phyloP scores from a whole-genome alignment of 2,113 vertebrate genomes.

The Danionella cerebrum region DNA sequence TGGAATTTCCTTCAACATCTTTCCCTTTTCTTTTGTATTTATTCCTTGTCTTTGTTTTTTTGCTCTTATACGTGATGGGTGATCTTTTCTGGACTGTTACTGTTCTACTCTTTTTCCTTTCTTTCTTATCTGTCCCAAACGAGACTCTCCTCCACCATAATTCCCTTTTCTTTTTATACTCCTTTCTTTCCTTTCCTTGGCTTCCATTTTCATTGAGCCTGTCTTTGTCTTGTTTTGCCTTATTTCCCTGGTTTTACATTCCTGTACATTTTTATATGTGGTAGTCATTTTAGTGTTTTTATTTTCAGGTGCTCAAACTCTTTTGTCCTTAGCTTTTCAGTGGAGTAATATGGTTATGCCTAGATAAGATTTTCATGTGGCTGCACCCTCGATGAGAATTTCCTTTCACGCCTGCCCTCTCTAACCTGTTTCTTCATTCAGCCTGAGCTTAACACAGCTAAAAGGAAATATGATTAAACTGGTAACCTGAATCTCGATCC shows the following conservation, averaged over 20 bases:
- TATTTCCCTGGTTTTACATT: not conserved
- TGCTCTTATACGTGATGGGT: too few species aligned
- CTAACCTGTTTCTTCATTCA: constrained; percentile 50
- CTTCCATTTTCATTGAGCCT: not conserved
- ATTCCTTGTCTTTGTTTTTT: too few species aligned
- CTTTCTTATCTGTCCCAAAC: not conserved
- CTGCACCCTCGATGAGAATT: constrained; percentile 36
- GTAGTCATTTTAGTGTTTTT: too few species aligned
- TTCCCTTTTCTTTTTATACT: not conserved
- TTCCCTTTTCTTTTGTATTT: not conserved
- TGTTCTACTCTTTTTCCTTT: not conserved
- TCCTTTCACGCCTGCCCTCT: constrained; percentile 26
- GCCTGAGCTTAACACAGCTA: constrained; percentile 1
- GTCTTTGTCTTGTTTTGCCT: too few species aligned
- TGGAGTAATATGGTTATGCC: constrained; percentile 58
- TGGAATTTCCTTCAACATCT: not conserved
- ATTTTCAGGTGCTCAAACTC: too few species aligned
- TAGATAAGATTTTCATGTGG: constrained; percentile 30
- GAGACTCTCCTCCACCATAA: not conserved
- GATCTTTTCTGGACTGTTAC: too few species aligned
- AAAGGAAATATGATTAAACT: constrained; percentile 33
- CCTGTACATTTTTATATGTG: not conserved
- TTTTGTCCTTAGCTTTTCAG: not conserved
- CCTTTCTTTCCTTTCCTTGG: constrained; percentile 27
- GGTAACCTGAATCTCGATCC: constrained; percentile 9